Conservation (phyloP, 2,113 vertebrate genomes). For the Ramphastos sulfuratus region DNA sequence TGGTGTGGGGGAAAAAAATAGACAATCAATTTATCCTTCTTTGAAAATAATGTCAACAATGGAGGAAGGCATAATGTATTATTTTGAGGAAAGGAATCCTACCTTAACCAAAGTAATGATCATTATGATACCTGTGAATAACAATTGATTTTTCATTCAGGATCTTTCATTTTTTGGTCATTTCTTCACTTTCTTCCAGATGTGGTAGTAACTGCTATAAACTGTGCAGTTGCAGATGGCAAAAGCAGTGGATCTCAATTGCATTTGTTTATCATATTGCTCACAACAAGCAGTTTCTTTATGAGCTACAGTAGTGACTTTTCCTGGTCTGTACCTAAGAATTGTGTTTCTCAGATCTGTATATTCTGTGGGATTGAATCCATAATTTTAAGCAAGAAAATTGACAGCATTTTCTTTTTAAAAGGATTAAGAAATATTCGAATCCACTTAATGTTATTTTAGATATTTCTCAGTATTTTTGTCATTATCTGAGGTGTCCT, state of each 20-base stretch:
- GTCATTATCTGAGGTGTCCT: not conserved
- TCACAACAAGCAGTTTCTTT: not conserved
- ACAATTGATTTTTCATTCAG: not conserved
- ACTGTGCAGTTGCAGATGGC: not conserved
- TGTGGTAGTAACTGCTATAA: not conserved
- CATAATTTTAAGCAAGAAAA: not conserved
- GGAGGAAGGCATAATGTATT: not conserved
- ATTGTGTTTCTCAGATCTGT: not conserved
- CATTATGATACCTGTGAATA: not conserved
- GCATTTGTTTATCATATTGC: not conserved
- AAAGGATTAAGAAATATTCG: not conserved
- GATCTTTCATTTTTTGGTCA: not conserved
- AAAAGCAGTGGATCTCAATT: not conserved
- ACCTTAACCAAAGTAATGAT: not conserved
- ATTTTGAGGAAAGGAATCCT: not conserved
- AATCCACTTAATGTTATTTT: not conserved
- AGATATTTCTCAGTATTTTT: not conserved
- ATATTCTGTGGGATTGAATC: not conserved
- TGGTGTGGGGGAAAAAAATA: not conserved
- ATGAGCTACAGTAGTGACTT: not conserved
- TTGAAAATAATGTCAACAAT: not conserved
- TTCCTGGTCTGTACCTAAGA: not conserved
- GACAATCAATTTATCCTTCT: not conserved
- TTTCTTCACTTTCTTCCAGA: not conserved
- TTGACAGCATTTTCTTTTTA: not conserved